These are phyloP conservation scores for Gonioctena quinquepunctata DNA, from an alignment of 1,140 invertebrate genomes.

Conservation along the genomic window DNA sequence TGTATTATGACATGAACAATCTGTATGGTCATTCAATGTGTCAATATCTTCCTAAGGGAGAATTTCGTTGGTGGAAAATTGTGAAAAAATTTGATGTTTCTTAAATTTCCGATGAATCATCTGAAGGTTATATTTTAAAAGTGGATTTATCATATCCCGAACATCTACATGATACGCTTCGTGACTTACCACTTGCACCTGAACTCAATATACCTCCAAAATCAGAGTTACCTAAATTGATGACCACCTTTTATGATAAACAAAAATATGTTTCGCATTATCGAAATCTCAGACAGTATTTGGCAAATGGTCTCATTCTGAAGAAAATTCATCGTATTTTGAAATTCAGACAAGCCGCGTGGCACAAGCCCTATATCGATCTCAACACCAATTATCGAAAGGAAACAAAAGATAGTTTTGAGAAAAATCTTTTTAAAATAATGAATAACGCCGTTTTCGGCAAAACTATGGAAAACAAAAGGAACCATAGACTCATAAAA, in stretches of 20 bases:
- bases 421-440: no score
- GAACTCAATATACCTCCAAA: conserved; percentile 37
- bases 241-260: conserved; percentile 46
- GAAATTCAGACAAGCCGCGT: conserved; percentile 52
- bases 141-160: conserved; percentile 15
- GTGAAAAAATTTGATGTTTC: background rate
- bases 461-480: no score
- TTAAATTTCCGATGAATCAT: background rate
- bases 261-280: conserved; percentile 54
- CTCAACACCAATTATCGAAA: conserved; percentile 54
- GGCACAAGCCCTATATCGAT: conserved; percentile 53
- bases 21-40: background rate
- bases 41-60: background rate
- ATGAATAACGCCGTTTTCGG: no score
- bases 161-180: conserved; percentile 41
- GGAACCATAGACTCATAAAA: no score
- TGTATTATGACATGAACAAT: background rate
- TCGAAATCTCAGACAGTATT: conserved; percentile 27
- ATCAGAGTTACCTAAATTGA: conserved; percentile 50
- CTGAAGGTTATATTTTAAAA: conserved; percentile 46
- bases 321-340: conserved; percentile 31
- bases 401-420: no score
- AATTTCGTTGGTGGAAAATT: background rate
- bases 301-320: background rate
- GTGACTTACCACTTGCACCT: conserved; percentile 54